phyloP scores from a whole-genome alignment of 2,888 invertebrate species.

The Diarsia mendica region DNA sequence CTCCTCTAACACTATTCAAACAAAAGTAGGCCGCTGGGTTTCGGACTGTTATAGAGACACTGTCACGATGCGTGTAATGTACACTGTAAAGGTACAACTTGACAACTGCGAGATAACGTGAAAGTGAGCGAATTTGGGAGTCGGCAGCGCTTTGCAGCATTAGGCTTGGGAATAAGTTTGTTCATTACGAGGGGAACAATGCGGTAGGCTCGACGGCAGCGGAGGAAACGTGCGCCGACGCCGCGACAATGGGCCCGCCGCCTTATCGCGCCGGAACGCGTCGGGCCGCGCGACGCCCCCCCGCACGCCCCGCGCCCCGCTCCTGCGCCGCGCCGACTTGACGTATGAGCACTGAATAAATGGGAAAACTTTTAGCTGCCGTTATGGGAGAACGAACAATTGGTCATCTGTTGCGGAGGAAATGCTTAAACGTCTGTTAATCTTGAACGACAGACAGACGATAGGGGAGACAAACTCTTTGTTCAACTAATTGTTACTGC shows the following conservation, averaged over 20 bases:
- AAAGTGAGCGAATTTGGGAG: constrained; percentile 84
- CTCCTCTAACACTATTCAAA: constrained; percentile 84
- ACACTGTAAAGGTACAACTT: constrained; percentile 69
- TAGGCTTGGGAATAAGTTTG: constrained; percentile 89
- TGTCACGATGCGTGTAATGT: constrained; percentile 75
- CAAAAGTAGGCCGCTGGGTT: constrained; percentile 85
- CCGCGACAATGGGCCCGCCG: constrained; percentile 86
- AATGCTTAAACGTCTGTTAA: constrained; percentile 84
- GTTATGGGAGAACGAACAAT: constrained; percentile 88
- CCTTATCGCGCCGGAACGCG: constrained; percentile 90
- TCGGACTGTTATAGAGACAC: constrained; percentile 77
- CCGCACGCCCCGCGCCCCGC: constrained; percentile 36
- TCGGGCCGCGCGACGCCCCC: constrained; percentile 71
- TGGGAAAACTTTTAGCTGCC: constrained; percentile 89
- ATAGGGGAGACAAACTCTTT: constrained; percentile 71
- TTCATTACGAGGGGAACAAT: constrained; percentile 89
- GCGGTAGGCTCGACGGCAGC: constrained; percentile 87
- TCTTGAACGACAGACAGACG: constrained; percentile 76
- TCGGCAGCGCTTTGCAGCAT: constrained; percentile 81
- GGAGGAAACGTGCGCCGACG: constrained; percentile 90
- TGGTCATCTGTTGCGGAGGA: constrained; percentile 87
- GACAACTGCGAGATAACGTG: constrained; percentile 85
- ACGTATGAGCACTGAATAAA: constrained; percentile 89
- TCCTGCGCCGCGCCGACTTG: constrained; percentile 74
- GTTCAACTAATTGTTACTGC: constrained; percentile 72